A percentile compares a stretch with the other conserved stretches of the same genome.
These are phyloP conservation scores for Apodemia mormo DNA, from an alignment of 2,888 invertebrate genomes.

Conservation along the genomic window DNA sequence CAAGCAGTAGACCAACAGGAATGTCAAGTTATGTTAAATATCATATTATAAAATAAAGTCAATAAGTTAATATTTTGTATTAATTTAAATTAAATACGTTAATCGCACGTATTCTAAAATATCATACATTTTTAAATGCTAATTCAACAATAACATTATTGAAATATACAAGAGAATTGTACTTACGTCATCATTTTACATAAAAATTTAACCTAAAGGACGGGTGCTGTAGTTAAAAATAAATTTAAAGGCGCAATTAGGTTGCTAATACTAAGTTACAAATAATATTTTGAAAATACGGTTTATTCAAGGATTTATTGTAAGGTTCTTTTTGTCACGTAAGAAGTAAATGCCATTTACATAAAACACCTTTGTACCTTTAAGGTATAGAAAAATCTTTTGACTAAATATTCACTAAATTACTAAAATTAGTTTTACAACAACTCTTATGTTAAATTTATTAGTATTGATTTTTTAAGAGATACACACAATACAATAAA, in stretches of 20 bases:
- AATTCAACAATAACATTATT: neutral
- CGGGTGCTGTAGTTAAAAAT: neutral
- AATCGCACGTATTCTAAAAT: no score
- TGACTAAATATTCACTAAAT: conserved; percentile 1
- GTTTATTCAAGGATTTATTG: neutral
- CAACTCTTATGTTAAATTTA: neutral
- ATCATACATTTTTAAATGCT: neutral
- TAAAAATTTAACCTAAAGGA: neutral
- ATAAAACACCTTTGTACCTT: neutral
- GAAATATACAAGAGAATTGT: neutral
- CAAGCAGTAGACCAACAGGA: no score
- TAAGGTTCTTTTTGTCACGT: neutral
- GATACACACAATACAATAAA: neutral
- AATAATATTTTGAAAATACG: neutral
- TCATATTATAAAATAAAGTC: no score
- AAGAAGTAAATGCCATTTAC: neutral
- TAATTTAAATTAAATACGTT: no score
- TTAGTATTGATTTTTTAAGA: neutral
- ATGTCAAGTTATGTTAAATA: no score
- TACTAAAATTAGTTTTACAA: neutral
- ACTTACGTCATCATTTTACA: neutral
- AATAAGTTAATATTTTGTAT: no score
- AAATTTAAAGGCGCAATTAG: neutral
- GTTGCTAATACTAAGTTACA: neutral
- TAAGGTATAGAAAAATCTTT: neutral